Base-by-base conservation (phyloP, 2,797 vertebrate species). In the Carduelis carduelis region DNA sequence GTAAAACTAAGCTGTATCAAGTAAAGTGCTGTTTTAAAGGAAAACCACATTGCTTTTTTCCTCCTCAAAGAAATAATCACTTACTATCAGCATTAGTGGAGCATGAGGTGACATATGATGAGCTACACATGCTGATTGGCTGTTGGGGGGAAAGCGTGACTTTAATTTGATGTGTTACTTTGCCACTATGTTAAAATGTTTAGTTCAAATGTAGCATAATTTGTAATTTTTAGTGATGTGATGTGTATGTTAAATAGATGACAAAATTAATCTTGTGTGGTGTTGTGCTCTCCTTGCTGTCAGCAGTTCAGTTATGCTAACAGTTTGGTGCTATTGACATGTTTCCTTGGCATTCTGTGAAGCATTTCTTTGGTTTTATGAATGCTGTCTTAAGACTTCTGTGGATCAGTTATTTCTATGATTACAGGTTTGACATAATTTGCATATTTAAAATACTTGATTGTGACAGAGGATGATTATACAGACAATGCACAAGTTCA, bases 51-150 rank as follows among this genome's bases (percentile, higher is more conserved):
- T 21, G 15, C 4, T 41, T 56, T 76, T 82, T 66, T 72, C 7
- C 19, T 78, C 11, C 24, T 68, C 10, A 50, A 68, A 72, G 34
- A 78, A 74, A 18, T n/a, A 75, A 64, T 13, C 14, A 30, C 9
- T 52, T 46, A n/a, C 8, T 59, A 6, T 18, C 23, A 6, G 53
- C 12, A 2, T 50, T 28, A 71, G 35, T 72, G 24, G 16, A 86
- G 53, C 26, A 28, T 0, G 0, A 50, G 20, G 24, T 78, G 30
- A 13, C 32, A 3, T 37, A 24, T 9, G 20, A 46, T 61, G 24
- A 69, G 8, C 7, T n/a, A 32, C 49, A n/a, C 3, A 6, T 1
- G 1, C 22, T 30, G 15, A 72, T 14, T 83, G 44, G 11, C n/a
- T 90, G 12, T 2, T 90, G 16, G 6, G 28, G 12, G 8, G 19